Base-by-base conservation (phyloP, 2,888 invertebrate genomes). In the Erannis defoliaria region DNA sequence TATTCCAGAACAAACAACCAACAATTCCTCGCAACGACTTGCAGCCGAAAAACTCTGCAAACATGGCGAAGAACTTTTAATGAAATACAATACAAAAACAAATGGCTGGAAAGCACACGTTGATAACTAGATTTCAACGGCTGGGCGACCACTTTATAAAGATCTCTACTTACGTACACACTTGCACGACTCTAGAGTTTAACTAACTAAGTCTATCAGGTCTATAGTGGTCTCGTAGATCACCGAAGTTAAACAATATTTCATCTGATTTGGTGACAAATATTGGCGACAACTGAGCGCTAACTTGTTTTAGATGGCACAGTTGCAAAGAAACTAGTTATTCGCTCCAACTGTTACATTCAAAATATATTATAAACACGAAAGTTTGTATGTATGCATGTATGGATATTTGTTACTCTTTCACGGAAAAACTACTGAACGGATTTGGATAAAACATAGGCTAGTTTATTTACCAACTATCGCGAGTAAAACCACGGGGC, bases 11-110 rank as follows among this genome's bases (percentile, higher is more conserved):
- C 48, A 53, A 62, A 62, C 48, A 55, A 45, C 16, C 33, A 48
- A 56, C 45, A 55, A 55, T 56, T 50, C 29, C 54, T 49, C 43
- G 35, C 48, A 45, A 55, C 57, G 67, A 72, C 67, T 61, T 72
- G 68, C 72, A 66, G 68, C 67, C 40, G 49, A 45, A 50, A 60
- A 57, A 61, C 26, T 26, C 6, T 26, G 26, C 26, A 26, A 26
- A 75, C 71, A 70, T 64, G 16, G 26, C n/a, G 35, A 60, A 56
- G 38, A 55, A 82, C 70, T 81, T 79, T 80, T 82, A 81, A 82
- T 82, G 77, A 82, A 80, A 82, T 76, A 71, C 50, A 55, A 42
- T 60, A 55, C 55, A 43, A 55, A 55, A 55, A 50, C 61, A 55
- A 55, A 61, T 50, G 45, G 45, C 37, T 9, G 38, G 60, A n/a